Conservation (phyloP, 2,797 vertebrate genomes). For the Eulemur coronatus region DNA sequence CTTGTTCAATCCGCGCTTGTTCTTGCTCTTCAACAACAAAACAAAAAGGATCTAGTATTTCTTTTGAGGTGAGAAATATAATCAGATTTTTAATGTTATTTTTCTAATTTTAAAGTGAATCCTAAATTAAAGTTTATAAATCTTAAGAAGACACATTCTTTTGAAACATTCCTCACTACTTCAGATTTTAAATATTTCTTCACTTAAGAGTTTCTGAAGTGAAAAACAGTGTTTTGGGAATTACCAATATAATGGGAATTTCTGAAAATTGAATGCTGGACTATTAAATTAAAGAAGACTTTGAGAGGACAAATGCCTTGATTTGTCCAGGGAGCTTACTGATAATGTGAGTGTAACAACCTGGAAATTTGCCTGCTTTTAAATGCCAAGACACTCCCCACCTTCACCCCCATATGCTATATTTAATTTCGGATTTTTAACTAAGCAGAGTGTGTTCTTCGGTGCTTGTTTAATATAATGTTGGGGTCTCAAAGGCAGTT, state of each 20-base stretch:
- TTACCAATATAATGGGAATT: background rate
- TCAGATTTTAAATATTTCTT: background rate
- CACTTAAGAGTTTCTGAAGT: background rate
- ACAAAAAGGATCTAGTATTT: background rate
- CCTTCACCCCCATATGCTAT: background rate
- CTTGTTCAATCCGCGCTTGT: background rate
- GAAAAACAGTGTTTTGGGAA: background rate
- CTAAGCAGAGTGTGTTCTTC: background rate
- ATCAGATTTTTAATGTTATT: background rate
- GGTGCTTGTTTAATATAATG: conserved; percentile 28
- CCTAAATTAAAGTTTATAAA: background rate
- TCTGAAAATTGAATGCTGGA: background rate
- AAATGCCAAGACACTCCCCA: background rate
- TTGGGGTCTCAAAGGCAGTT: conserved; percentile 35
- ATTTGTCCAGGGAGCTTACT: conserved; percentile 10
- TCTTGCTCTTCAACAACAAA: background rate
- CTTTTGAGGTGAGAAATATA: background rate
- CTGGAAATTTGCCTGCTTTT: conserved; percentile 20
- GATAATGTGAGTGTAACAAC: background rate
- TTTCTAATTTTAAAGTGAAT: conserved; percentile 22
- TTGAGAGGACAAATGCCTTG: background rate
- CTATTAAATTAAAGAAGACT: conserved; percentile 27
- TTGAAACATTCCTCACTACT: background rate
- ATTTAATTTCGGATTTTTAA: conserved; percentile 52
- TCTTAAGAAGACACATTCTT: background rate